Base-by-base conservation (phyloP, 2,888 invertebrate genomes). In the Sycophila texana region DNA sequence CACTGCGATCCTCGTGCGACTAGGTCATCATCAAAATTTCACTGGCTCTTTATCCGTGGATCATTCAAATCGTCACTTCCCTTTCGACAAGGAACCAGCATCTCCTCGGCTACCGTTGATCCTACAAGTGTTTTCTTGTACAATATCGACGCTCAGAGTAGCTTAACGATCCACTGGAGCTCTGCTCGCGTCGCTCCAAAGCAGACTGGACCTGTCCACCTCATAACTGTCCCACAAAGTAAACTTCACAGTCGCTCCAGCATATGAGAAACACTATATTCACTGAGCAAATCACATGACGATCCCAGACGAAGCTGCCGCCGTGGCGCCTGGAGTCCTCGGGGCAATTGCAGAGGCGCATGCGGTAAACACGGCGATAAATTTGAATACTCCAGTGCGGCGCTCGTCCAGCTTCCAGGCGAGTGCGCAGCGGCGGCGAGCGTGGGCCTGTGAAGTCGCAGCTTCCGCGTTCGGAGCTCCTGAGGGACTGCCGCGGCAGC, bases 381-480 rank as follows among this genome's bases (percentile, higher is more conserved):
- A 53, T n/a, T 7, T 47, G n/a, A 53, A n/a, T 58, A 47, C 16
- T 3, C 53, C 53, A 13, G 16, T 53, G 53, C 12, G 14, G 53
- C 12, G 14, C 4, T 12, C 53, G 39, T 70, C 61, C 74, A 83
- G 83, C 84, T 83, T 84, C 85, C 39, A 39, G 39, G 10, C 39
- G 39, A n/a, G 4, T 14, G n/a, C 14, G 22, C 57, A 5, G 49
- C 55, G n/a, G 30, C 13, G 51, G 14, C 22, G 39, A 14, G 22
- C 65, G 57, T 49, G 55, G 51, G 51, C 51, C 51, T 13, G 14
- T 51, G 51, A 13, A 14, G 51, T 51, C 51, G 71, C 74, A 83
- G 83, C 84, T 83, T 84, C 85, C 86, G 82, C 86, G 86, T 81
- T 87, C 87, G 86, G 86, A 82, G 87, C 85, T 84, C 84, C 85